Evolutionary conservation across 2,113 vertebrate genomes (phyloP).

Genomic region (Xiphophorus maculatus): DNA sequence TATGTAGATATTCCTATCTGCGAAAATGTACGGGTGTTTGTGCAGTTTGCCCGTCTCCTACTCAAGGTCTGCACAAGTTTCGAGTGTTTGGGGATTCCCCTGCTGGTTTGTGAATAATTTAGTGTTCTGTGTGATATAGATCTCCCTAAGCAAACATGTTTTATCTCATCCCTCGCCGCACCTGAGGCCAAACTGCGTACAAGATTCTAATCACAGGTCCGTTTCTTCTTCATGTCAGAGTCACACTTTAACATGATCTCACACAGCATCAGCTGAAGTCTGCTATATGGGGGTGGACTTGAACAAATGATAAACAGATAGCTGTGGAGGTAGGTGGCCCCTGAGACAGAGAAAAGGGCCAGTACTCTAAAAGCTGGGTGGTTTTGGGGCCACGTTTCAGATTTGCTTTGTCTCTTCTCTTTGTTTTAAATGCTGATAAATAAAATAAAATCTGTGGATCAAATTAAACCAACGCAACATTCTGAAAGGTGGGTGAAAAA

Average conservation of each 20-base stretch:
- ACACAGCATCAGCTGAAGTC: slow-evolving; percentile 5
- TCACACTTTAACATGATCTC: slow-evolving; percentile 24
- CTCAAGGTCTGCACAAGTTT: slow-evolving; percentile 33
- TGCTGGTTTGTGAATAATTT: slow-evolving; percentile 61
- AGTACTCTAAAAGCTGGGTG: not conserved
- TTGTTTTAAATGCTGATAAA: not conserved
- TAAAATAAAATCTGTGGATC: not conserved
- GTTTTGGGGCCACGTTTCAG: not conserved
- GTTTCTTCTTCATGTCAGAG: slow-evolving; percentile 29
- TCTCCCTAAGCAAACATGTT: slow-evolving; percentile 81
- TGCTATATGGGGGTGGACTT: not conserved
- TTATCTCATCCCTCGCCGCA: slow-evolving; percentile 85
- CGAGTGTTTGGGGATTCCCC: slow-evolving; percentile 30
- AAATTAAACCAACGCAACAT: not conserved
- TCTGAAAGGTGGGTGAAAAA: not conserved
- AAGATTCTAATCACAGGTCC: slow-evolving; percentile 62
- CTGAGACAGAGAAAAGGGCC: not conserved
- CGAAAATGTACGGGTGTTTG: slow-evolving; percentile 10
- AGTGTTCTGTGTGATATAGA: slow-evolving; percentile 64
- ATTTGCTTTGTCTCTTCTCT: not conserved
- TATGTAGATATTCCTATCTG: slow-evolving; percentile 4
- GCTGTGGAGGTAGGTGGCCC: not conserved
- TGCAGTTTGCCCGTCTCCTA: not conserved
- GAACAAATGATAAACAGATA: not conserved
- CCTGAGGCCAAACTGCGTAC: slow-evolving; percentile 76